Percentiles rank a stretch among this genome's conserved stretches.
Conservation (phyloP, 2,113 vertebrate species). For the Oryzias javanicus region DNA sequence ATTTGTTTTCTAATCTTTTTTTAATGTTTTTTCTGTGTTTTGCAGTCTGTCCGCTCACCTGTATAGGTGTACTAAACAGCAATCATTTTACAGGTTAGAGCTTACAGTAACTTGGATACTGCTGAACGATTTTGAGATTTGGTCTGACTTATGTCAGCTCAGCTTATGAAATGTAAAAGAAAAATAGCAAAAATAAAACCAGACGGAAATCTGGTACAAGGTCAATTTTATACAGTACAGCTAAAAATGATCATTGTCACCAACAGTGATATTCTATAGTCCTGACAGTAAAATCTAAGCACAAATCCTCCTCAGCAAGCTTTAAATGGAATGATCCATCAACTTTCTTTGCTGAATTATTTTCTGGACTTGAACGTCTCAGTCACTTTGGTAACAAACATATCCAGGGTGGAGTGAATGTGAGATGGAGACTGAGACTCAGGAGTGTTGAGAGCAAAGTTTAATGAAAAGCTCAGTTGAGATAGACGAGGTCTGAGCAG, state of each 20-base stretch:
- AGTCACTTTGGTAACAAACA: constrained; percentile 11
- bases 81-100: no score
- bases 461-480: no score
- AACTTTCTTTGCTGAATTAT: not conserved
- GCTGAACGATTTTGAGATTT: not conserved
- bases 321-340: not conserved
- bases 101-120: not conserved
- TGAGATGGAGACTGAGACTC: no score
- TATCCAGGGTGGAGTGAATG: rapidly evolving
- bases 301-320: not conserved
- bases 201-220: no score
- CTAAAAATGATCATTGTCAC: not conserved
- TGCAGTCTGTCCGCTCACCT: no score
- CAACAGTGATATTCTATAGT: not conserved
- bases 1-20: no score
- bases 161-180: not conserved
- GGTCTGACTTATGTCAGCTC: not conserved
- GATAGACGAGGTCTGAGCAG: no score
- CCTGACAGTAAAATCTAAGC: not conserved
- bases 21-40: no score
- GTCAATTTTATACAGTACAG: rapidly evolving
- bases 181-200: not conserved
- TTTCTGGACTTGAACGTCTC: constrained; percentile 11
- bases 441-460: no score
- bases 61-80: no score